phyloP scores from a whole-genome alignment of 2,888 invertebrate species.

The Cheilosia vernalis region DNA sequence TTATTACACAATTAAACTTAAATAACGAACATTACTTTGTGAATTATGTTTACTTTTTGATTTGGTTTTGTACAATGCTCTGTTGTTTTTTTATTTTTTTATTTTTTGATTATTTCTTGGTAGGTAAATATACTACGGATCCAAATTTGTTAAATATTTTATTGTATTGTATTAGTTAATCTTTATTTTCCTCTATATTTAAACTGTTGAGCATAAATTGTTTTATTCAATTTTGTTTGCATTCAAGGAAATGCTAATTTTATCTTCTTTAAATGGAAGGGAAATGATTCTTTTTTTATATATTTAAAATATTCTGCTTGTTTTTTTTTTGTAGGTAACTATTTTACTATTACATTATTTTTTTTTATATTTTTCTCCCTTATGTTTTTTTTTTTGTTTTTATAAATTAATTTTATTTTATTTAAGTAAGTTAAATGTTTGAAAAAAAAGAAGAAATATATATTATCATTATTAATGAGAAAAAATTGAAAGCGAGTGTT shows the following conservation, averaged over 20 bases:
- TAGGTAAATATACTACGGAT: not conserved
- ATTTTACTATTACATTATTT: constrained; percentile 42
- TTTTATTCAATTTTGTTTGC: constrained; percentile 5
- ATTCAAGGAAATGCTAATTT: constrained; percentile 7
- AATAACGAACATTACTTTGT: constrained; percentile 17
- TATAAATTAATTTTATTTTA: constrained; percentile 73
- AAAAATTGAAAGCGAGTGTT: constrained; percentile 63
- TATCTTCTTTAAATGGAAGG: constrained; percentile 30
- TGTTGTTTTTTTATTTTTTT: constrained; percentile 23
- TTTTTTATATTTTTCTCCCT: constrained; percentile 40
- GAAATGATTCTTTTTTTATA: constrained; percentile 31
- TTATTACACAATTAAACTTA: constrained; percentile 49
- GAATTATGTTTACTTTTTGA: constrained; percentile 12
- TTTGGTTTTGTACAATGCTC: constrained; percentile 24
- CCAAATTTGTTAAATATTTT: constrained; percentile 57
- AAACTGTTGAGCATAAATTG: constrained; percentile 23
- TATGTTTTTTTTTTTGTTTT: constrained; percentile 57
- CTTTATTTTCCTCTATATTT: constrained; percentile 8
- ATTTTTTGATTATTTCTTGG: constrained; percentile 5
- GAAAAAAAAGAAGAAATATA: constrained; percentile 71
- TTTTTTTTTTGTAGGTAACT: constrained; percentile 56
- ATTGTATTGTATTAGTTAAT: constrained; percentile 64
- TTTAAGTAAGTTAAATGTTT: constrained; percentile 74
- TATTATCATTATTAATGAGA: constrained; percentile 75
- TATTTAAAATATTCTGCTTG: constrained; percentile 34